Base-by-base conservation (phyloP, 1,140 invertebrate genomes). In the Drosophila asahinai region DNA sequence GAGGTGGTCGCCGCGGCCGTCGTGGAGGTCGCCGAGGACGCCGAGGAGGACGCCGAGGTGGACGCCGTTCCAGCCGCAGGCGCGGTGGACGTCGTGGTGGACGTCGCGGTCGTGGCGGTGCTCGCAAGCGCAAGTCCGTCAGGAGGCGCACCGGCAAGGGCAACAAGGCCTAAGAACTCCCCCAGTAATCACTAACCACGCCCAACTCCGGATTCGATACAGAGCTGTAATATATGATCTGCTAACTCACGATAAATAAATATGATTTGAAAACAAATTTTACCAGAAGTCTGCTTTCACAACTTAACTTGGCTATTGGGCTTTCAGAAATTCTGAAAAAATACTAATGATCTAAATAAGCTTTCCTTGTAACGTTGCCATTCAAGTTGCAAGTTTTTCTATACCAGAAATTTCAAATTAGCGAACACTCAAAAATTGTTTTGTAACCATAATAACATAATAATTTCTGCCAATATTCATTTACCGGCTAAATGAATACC, bases 21-120 rank as follows among this genome's bases (percentile, higher is more conserved):
- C 60, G 79, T 14, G 36, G 66, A 5, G 63, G 61, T 17, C 57
- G 72, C 3, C 48, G 77, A 3, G 61, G 64, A 11, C 71, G 81
- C 42, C 52, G 43, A 7, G 51, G 30, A 5, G 40, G 58, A 19
- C 73, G 76, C 12, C 52, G 60, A 14, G 64, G 64, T 49, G 58
- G 19, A 22, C 19, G 19, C 42, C 59, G 60, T 22, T 22, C 19
- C 19, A 22, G 64, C 17, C 42, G 49, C 58, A 78, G 58, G 36
- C 70, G 76, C 27, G 70, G 68, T 19, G 64, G 84, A 65, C 83
- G 83, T 45, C 59, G 60, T 25, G 70, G 68, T 19, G 64, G 84
- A 65, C 83, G 83, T 45, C 59, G 61, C 25, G 57, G 68, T 49
- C 72, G 80, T 45, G 51, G 17, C 22, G 80, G 81, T 55, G 59